These are phyloP conservation scores for Drosophila sulfurigaster DNA, from an alignment of 1,140 invertebrate species.

Conservation along the genomic window DNA sequence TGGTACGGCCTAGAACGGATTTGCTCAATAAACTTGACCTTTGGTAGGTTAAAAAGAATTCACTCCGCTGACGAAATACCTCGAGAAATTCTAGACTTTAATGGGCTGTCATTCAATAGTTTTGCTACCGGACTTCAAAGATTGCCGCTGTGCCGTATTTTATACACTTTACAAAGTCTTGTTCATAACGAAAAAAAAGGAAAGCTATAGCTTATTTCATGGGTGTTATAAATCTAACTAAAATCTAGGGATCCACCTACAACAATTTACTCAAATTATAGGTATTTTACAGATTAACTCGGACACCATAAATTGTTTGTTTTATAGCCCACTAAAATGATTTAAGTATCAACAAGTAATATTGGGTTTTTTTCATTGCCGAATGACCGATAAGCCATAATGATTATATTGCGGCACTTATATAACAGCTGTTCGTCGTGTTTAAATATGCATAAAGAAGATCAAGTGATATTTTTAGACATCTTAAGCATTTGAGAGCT, in stretches of 20 bases:
- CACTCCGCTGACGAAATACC: too few relatives aligned
- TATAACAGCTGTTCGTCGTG: background rate
- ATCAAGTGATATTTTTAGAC: background rate
- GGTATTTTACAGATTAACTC: background rate
- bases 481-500: background rate
- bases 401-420: background rate
- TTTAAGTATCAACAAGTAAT: slow-evolving; percentile 19
- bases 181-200: too few relatives aligned
- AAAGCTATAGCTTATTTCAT: background rate
- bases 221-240: background rate
- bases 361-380: background rate
- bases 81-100: background rate
- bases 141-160: background rate
- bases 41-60: slow-evolving; percentile 10
- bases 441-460: background rate
- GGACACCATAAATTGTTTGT: slow-evolving; percentile 1
- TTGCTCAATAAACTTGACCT: slow-evolving; percentile 15
- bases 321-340: slow-evolving; percentile 1
- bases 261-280: background rate
- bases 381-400: background rate
- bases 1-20: slow-evolving; percentile 10
- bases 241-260: background rate
- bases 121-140: too few relatives aligned
- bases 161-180: background rate
- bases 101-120: too few relatives aligned